Conservation (phyloP, 2,797 vertebrate genomes). For the Morus bassanus region DNA sequence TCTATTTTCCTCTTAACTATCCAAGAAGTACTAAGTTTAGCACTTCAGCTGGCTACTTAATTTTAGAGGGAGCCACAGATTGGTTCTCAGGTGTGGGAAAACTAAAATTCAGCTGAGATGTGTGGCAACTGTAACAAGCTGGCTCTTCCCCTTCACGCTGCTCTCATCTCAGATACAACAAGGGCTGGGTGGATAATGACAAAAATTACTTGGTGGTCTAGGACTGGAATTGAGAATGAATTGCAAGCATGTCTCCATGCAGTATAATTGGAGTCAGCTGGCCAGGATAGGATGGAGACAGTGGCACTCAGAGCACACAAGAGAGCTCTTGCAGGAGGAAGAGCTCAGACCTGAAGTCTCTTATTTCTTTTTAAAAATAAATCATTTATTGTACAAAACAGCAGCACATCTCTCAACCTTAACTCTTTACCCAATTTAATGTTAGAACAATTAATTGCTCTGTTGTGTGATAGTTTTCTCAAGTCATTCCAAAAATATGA, state of each 20-base stretch:
- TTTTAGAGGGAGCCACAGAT: neutral
- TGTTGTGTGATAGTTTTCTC: neutral
- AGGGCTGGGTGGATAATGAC: neutral
- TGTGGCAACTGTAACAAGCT: neutral
- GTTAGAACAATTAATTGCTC: neutral
- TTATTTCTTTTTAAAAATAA: neutral
- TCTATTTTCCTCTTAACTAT: neutral
- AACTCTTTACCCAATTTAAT: neutral
- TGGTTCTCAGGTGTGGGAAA: neutral
- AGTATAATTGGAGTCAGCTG: neutral
- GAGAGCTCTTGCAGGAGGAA: neutral
- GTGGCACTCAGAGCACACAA: neutral
- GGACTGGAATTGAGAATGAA: neutral
- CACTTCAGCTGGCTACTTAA: neutral
- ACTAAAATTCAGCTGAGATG: neutral
- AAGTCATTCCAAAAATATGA: neutral
- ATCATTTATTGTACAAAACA: neutral
- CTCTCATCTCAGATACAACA: neutral
- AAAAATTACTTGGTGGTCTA: neutral
- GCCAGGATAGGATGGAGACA: neutral
- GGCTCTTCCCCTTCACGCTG: neutral
- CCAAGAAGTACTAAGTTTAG: neutral
- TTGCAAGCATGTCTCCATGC: fast-evolving
- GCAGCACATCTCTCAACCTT: neutral
- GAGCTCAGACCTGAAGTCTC: neutral